Conservation (phyloP, 2,888 invertebrate genomes). For the Dendrolimus houi region DNA sequence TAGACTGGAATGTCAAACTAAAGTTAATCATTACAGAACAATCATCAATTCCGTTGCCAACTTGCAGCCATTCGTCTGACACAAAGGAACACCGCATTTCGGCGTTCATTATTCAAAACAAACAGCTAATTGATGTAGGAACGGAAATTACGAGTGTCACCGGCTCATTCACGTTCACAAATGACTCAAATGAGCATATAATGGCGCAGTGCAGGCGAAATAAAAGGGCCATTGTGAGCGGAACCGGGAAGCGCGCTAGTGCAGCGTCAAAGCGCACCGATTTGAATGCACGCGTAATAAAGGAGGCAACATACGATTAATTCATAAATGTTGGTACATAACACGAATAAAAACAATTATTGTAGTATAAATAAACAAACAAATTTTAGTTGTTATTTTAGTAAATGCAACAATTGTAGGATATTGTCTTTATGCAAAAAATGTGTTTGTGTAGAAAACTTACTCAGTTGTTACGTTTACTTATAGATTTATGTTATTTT, state of each 20-base stretch:
- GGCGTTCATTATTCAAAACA: constrained; percentile 12
- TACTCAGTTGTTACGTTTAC: no score
- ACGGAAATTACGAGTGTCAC: constrained; percentile 58
- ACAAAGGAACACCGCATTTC: constrained; percentile 1
- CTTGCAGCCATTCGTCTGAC: background rate
- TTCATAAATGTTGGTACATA: background rate
- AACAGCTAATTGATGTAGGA: constrained; percentile 52
- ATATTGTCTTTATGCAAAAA: no score
- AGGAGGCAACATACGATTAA: constrained; percentile 4
- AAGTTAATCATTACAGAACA: no score
- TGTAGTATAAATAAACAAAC: no score
- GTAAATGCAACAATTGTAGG: no score
- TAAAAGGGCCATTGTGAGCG: constrained; percentile 9
- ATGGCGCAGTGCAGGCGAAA: constrained; percentile 26
- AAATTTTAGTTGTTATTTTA: no score
- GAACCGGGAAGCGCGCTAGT: constrained; percentile 9
- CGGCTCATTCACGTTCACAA: constrained; percentile 12
- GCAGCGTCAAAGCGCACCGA: constrained; percentile 35
- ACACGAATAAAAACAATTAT: no score
- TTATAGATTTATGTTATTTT: no score
- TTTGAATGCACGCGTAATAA: constrained; percentile 29
- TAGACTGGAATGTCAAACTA: no score
- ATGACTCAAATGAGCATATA: constrained; percentile 48
- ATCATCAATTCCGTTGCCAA: background rate
- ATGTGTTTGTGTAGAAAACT: no score